These are phyloP conservation scores for Ariolimax columbianus DNA, from an alignment of 2,888 invertebrate genomes.

Conservation along the genomic window DNA sequence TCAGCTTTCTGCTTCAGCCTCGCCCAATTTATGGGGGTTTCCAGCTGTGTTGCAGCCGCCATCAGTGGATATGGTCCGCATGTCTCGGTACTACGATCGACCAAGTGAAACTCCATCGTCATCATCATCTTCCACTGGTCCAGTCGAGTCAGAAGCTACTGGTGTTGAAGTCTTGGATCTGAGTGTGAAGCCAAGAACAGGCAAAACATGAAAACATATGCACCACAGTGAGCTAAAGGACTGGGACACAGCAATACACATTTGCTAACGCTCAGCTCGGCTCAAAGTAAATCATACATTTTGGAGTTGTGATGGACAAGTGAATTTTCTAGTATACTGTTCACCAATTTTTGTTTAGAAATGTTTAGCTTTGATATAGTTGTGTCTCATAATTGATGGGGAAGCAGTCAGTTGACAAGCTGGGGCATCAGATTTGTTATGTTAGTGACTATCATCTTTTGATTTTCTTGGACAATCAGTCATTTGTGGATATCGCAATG, in stretches of 20 bases:
- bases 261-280: slow-evolving; percentile 3
- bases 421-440: neutral
- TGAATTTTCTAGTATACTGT: neutral
- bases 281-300: neutral
- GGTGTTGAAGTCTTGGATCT: slow-evolving; percentile 54
- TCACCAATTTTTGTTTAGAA: neutral
- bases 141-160: slow-evolving; percentile 29
- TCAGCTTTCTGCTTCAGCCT: slow-evolving; percentile 37
- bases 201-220: slow-evolving; percentile 41
- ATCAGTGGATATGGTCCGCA: slow-evolving; percentile 50
- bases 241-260: slow-evolving; percentile 15
- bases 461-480: slow-evolving; percentile 10
- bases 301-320: slow-evolving; percentile 42
- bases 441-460: neutral
- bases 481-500: slow-evolving; percentile 3
- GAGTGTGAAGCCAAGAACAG: slow-evolving; percentile 50
- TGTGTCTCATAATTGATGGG: neutral
- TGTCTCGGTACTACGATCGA: slow-evolving; percentile 53
- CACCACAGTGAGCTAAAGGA: slow-evolving; percentile 4
- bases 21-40: slow-evolving; percentile 49
- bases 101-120: slow-evolving; percentile 41
- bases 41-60: slow-evolving; percentile 47
- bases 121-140: slow-evolving; percentile 39
- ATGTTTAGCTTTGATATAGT: neutral
- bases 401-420: neutral